Evolutionary conservation across 2,113 vertebrate species (phyloP).

Genomic region (Cheirogaleus medius): DNA sequence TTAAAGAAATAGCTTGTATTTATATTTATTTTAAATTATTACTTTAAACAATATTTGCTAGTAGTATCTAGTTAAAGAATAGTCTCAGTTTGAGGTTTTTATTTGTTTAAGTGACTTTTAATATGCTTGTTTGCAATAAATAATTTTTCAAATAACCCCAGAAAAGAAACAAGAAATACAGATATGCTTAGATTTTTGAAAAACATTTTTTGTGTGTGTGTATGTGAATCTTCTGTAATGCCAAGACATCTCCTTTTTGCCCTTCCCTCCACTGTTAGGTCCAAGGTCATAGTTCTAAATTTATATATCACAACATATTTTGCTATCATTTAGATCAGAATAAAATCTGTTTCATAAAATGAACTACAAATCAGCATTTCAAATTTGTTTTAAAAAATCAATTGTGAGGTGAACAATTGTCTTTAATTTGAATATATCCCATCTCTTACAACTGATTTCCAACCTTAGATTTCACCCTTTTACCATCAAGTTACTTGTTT

Average conservation of each 20-base stretch:
- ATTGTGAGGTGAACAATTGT: neutral
- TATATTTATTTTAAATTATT: neutral
- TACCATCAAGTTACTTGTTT: neutral
- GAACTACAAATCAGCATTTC: neutral
- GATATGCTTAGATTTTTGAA: neutral
- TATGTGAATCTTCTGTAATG: neutral
- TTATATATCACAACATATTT: neutral
- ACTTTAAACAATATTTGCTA: neutral
- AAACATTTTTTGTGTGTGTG: neutral
- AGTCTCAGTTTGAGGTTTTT: neutral
- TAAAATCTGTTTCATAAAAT: neutral
- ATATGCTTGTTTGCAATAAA: neutral
- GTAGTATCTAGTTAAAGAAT: neutral
- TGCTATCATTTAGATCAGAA: neutral
- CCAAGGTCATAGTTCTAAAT: neutral
- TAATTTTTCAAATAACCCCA: neutral
- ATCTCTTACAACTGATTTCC: neutral
- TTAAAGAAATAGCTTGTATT: neutral
- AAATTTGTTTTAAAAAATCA: neutral
- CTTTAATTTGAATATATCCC: constrained; percentile 45
- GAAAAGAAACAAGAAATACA: neutral
- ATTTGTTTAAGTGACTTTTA: neutral
- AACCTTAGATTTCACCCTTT: constrained; percentile 19
- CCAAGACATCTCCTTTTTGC: neutral
- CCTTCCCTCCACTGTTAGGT: neutral